Evolutionary conservation across 2,888 invertebrate genomes (phyloP).

Genomic region (Hipparchia semele): DNA sequence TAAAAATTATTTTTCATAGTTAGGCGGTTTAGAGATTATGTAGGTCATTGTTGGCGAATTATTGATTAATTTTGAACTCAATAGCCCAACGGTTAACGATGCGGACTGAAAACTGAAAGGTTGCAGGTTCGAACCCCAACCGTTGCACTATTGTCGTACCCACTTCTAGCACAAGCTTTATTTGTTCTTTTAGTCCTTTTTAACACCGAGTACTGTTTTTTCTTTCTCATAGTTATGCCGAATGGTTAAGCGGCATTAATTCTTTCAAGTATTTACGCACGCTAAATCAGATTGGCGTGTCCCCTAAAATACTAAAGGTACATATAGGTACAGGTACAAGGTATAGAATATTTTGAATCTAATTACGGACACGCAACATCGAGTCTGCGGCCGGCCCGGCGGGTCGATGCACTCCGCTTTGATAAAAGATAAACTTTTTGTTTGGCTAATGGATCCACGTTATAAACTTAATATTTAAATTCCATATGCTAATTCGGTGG

Average conservation of each 20-base stretch:
- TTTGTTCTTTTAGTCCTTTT: neutral
- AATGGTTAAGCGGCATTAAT: neutral
- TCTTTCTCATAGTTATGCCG: neutral
- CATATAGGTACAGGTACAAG: slow-evolving; percentile 20
- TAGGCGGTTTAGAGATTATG: too few species aligned
- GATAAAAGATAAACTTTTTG: slow-evolving; percentile 47
- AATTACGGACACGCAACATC: slow-evolving; percentile 39
- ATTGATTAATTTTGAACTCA: too few species aligned
- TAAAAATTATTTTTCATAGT: too few species aligned
- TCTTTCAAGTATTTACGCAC: slow-evolving; percentile 1
- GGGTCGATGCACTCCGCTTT: slow-evolving; percentile 46
- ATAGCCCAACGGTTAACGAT: too few species aligned
- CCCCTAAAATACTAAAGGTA: slow-evolving; percentile 23
- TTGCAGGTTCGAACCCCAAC: too few species aligned
- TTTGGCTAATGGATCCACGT: slow-evolving; percentile 45
- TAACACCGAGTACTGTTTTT: too few species aligned
- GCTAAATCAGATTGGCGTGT: slow-evolving; percentile 22
- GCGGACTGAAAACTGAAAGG: too few species aligned
- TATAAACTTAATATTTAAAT: slow-evolving; percentile 20
- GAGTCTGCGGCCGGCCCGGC: slow-evolving; percentile 28
- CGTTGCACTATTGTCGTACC: too few species aligned
- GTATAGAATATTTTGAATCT: slow-evolving; percentile 38
- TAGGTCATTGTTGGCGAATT: too few species aligned
- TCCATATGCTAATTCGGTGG: slow-evolving; percentile 8
- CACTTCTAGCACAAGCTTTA: neutral